These are phyloP conservation scores for Lithophane socia DNA, from an alignment of 2,888 invertebrate species.

Conservation along the genomic window DNA sequence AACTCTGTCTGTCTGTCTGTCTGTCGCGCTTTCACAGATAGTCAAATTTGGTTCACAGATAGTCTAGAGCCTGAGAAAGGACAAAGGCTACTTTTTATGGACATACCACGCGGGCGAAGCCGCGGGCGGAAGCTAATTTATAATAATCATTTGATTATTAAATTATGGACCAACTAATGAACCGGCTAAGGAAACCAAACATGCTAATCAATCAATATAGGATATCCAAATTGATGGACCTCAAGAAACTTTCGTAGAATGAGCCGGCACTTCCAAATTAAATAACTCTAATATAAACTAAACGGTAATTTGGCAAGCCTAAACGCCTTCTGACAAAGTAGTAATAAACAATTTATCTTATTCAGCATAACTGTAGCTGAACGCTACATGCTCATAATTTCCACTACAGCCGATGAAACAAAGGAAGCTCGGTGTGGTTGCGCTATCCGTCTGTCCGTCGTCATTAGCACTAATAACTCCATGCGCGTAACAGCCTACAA, in stretches of 20 bases:
- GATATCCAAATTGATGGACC: neutral
- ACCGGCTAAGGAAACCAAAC: too few species aligned
- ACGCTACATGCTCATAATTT: constrained; percentile 41
- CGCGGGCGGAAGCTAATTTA: too few species aligned
- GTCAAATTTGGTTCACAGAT: too few species aligned
- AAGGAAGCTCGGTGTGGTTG: constrained; percentile 80
- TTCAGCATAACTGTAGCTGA: constrained; percentile 36
- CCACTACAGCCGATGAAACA: constrained; percentile 64
- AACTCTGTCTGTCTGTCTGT: too few species aligned
- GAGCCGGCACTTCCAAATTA: neutral
- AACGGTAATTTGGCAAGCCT: constrained; percentile 13
- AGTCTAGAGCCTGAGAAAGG: too few species aligned
- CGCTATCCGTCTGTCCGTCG: constrained; percentile 76
- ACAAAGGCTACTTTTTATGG: too few species aligned
- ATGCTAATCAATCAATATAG: neutral
- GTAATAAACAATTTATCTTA: constrained; percentile 30
- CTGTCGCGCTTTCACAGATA: too few species aligned
- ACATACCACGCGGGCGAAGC: too few species aligned
- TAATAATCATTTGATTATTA: neutral
- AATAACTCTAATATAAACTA: neutral
- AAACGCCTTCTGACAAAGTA: constrained; percentile 20
- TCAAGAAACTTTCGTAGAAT: neutral
- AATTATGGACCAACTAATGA: neutral
- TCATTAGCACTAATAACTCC: constrained; percentile 88
- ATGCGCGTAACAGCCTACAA: constrained; percentile 78